Evolutionary conservation across 1,140 invertebrate genomes (phyloP).

Genomic region (Calycopis cecrops): DNA sequence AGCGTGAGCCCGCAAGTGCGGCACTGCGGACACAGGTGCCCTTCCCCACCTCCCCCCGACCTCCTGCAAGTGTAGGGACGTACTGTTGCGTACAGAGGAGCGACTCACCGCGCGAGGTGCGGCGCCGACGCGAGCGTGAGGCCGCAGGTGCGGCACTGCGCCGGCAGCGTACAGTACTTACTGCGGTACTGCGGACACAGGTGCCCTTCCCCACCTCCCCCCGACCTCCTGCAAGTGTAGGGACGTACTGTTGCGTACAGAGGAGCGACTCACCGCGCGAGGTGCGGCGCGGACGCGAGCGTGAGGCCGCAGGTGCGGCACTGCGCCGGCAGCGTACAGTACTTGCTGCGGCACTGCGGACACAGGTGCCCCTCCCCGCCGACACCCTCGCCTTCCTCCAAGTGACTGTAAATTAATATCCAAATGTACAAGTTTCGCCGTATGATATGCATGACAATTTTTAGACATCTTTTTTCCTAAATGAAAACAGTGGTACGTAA

Average conservation of each 20-base stretch:
- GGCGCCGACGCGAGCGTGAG: conserved; percentile 98
- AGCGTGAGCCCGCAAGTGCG: too few relatives aligned
- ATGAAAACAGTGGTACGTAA: too few relatives aligned
- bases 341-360: conserved; percentile 97
- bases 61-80: conserved; percentile 91
- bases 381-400: conserved; percentile 79
- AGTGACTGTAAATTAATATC: conserved; percentile 78
- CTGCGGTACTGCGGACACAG: conserved; percentile 98
- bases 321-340: conserved; percentile 98
- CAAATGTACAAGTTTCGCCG: too few relatives aligned
- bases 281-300: conserved; percentile 97
- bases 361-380: conserved; percentile 89
- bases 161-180: too few relatives aligned
- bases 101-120: conserved; percentile 87
- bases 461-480: too few relatives aligned
- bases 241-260: too few relatives aligned
- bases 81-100: too few relatives aligned
- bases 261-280: conserved; percentile 80
- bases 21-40: conserved; percentile 97
- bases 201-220: conserved; percentile 80
- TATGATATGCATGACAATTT: too few relatives aligned
- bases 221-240: conserved; percentile 85
- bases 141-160: conserved; percentile 94
- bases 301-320: conserved; percentile 96
- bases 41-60: conserved; percentile 71